Conservation (phyloP, 2,888 invertebrate genomes). For the Diachrysia chrysitis region DNA sequence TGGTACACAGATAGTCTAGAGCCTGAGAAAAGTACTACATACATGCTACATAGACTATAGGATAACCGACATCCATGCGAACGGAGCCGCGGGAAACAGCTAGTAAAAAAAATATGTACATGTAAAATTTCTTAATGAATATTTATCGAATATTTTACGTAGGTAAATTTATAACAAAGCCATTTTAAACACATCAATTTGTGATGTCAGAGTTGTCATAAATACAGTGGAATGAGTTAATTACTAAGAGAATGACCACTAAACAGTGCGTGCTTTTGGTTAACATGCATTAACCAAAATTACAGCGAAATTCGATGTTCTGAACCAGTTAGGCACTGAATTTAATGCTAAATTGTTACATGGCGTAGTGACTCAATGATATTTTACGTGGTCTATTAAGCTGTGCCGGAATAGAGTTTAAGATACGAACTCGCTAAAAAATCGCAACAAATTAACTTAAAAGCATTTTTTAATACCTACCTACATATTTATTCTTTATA, state of each 20-base stretch:
- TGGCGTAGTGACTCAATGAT: background rate
- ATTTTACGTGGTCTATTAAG: background rate
- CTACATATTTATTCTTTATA: too few species aligned
- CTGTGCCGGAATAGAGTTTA: background rate
- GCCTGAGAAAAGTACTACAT: too few species aligned
- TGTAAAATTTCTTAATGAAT: too few species aligned
- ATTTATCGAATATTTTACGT: too few species aligned
- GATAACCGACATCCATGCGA: too few species aligned
- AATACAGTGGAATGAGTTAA: background rate
- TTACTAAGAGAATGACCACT: constrained; percentile 28
- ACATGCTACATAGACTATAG: too few species aligned
- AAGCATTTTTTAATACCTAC: too few species aligned
- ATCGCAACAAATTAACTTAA: too few species aligned
- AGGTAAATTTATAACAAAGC: background rate
- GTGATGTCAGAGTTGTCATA: background rate
- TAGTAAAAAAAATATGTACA: too few species aligned
- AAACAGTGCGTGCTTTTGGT: constrained; percentile 11
- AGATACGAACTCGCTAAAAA: too few species aligned
- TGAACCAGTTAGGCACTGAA: constrained; percentile 7
- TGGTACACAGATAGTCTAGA: too few species aligned
- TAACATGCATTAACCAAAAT: constrained; percentile 30
- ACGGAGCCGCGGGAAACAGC: too few species aligned
- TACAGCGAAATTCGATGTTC: constrained; percentile 22
- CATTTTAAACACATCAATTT: background rate
- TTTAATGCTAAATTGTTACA: constrained; percentile 6